These are phyloP conservation scores for Engystomops pustulosus DNA, from an alignment of 2,113 vertebrate species.

Conservation along the genomic window DNA sequence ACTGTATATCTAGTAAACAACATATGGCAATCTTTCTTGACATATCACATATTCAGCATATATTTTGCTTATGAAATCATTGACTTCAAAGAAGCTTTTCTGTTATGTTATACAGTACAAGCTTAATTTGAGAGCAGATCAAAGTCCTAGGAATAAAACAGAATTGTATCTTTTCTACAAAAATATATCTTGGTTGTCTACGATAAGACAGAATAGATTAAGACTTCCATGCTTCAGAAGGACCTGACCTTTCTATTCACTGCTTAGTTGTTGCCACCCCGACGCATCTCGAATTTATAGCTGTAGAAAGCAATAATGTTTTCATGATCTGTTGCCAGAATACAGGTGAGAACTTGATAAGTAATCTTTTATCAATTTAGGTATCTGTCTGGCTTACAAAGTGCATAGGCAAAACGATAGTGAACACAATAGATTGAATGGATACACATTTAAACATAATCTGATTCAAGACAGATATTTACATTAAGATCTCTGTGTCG, in stretches of 20 bases:
- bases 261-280: slow-evolving; percentile 34
- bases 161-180: slow-evolving; percentile 11
- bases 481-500: neutral
- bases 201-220: slow-evolving; percentile 40
- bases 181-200: slow-evolving; percentile 24
- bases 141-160: slow-evolving; percentile 3
- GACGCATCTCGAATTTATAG: slow-evolving; percentile 42
- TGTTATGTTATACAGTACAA: slow-evolving; percentile 22
- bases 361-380: slow-evolving; percentile 55
- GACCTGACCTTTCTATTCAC: slow-evolving; percentile 47
- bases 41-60: slow-evolving; percentile 19
- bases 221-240: slow-evolving; percentile 43
- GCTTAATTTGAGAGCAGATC: slow-evolving; percentile 9
- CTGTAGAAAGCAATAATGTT: slow-evolving; percentile 51
- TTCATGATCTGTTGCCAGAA: slow-evolving; percentile 49
- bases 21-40: neutral
- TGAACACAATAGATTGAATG: slow-evolving; percentile 16
- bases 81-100: neutral
- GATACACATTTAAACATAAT: slow-evolving; percentile 18
- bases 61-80: neutral
- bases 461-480: slow-evolving; percentile 23
- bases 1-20: neutral
- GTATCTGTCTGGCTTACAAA: slow-evolving; percentile 39
- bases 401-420: slow-evolving; percentile 23
- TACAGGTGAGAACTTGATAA: slow-evolving; percentile 49